Evolutionary conservation across 2,888 invertebrate genomes (phyloP), one percentile per base, ranked within the genome.

Genomic region (Lymantria monacha): DNA sequence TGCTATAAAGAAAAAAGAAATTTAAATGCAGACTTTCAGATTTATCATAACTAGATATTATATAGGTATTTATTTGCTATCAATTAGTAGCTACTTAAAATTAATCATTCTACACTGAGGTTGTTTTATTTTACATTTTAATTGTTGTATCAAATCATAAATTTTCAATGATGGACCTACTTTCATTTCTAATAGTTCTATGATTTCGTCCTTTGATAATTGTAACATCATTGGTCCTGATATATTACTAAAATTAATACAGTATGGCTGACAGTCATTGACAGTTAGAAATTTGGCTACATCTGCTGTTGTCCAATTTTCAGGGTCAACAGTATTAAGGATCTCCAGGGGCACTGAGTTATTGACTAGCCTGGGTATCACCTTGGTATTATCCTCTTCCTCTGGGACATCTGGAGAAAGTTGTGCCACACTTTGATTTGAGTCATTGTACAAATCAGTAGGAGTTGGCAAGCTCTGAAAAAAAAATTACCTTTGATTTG

Each of bases 121-220:
- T 57, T 95, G 94, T 83, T 95, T 95, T 59, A 96, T 94, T 92
- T 96, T 96, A 82, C 95, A 95, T 90, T 97, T 97, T 48, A 98
- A 92, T 79, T 97, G 97, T 75, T 97, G 96, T 76, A 98, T 96
- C 63, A 98, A 93, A 90, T 98, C 97, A 77, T 94, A 96, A 71
- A 98, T 97, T 92, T 98, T 98, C 55, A 98, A 85, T 13, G 98
- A 97, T 8, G 98, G 98, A 1, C 98, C 98, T 53, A 98, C 97
- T 92, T 98, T 98, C 93, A 97, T 97, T 66, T 97, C 96, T 22
- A 97, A 94, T 59, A 97, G 91, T 71, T 95, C 96, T 69, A 98
- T 95, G 59, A 98, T 96, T 87, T 98, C 96, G 79, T 98, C 97
- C 89, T 98, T 97, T 46, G 95, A 95, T 53, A 98, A 89, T 61